Percentiles rank a stretch among this genome's conserved stretches.
Evolutionary conservation across 2,797 vertebrate species (phyloP).

Genomic region (Tiaroga cobitis): DNA sequence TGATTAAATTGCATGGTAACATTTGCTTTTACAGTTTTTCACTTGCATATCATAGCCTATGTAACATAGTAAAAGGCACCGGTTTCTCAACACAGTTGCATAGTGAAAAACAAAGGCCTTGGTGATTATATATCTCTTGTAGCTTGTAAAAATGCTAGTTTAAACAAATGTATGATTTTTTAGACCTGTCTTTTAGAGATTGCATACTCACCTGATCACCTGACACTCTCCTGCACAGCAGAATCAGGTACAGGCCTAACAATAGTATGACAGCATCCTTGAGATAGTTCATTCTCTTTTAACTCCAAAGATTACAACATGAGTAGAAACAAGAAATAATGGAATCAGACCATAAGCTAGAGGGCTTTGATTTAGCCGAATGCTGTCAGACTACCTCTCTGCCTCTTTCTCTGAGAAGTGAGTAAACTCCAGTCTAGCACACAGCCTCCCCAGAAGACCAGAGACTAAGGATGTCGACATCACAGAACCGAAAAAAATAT

Average conservation of each 20-base stretch:
- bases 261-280: conserved; percentile 63
- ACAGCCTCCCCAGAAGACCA: conserved; percentile 64
- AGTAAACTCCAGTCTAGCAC: conserved; percentile 31
- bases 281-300: conserved; percentile 65
- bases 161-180: neutral
- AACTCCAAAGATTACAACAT: conserved; percentile 4
- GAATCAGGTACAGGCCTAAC: conserved; percentile 58
- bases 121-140: neutral
- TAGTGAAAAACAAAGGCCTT: neutral
- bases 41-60: neutral
- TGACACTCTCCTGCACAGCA: conserved; percentile 53
- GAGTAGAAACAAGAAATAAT: conserved; percentile 7
- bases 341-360: neutral
- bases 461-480: conserved; percentile 49
- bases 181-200: neutral
- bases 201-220: conserved; percentile 43
- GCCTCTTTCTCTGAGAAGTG: neutral
- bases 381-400: conserved; percentile 27
- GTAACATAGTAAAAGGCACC: neutral
- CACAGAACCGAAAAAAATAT: conserved; percentile 57
- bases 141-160: neutral
- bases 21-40: neutral
- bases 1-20: neutral
- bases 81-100: neutral
- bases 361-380: neutral